Evolutionary conservation across 1,140 invertebrate species (phyloP).

Genomic region (Drosophila mayri): DNA sequence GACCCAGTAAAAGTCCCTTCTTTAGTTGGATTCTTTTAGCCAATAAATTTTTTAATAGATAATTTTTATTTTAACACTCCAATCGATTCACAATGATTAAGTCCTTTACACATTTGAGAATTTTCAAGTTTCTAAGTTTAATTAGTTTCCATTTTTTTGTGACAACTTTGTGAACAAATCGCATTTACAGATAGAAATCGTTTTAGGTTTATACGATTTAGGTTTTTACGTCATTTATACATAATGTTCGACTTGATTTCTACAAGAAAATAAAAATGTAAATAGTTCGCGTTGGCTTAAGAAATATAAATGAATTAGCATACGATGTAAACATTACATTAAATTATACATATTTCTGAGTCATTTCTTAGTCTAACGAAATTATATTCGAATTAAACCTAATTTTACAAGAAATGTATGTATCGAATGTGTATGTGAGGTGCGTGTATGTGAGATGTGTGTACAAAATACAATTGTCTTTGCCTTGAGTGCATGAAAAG

Average conservation of each 20-base stretch:
- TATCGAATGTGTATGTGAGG: conserved; percentile 10
- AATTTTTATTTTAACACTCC: conserved; percentile 27
- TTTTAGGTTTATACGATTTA: conserved; percentile 33
- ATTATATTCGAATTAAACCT: conserved; percentile 40
- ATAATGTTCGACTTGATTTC: conserved; percentile 55
- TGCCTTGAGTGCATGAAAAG: background rate
- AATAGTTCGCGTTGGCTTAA: conserved; percentile 46
- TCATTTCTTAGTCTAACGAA: conserved; percentile 28
- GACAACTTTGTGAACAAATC: conserved; percentile 47
- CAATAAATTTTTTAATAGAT: conserved; percentile 45
- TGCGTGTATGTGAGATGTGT: conserved; percentile 6
- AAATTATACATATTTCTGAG: conserved; percentile 35
- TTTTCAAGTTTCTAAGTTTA: conserved; percentile 1
- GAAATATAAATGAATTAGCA: conserved; percentile 30
- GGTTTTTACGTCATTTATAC: conserved; percentile 23
- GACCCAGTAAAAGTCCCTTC: conserved; percentile 23
- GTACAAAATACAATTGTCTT: conserved; percentile 12
- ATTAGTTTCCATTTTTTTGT: conserved; percentile 13
- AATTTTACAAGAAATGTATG: conserved; percentile 6
- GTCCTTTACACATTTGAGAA: conserved; percentile 3
- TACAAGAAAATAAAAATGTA: conserved; percentile 76
- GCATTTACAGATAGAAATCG: conserved; percentile 65
- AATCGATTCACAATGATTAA: conserved; percentile 2
- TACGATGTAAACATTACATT: background rate
- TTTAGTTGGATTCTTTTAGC: conserved; percentile 37